phyloP scores from a whole-genome alignment of 2,797 vertebrate species.

The Nyctibius grandis region DNA sequence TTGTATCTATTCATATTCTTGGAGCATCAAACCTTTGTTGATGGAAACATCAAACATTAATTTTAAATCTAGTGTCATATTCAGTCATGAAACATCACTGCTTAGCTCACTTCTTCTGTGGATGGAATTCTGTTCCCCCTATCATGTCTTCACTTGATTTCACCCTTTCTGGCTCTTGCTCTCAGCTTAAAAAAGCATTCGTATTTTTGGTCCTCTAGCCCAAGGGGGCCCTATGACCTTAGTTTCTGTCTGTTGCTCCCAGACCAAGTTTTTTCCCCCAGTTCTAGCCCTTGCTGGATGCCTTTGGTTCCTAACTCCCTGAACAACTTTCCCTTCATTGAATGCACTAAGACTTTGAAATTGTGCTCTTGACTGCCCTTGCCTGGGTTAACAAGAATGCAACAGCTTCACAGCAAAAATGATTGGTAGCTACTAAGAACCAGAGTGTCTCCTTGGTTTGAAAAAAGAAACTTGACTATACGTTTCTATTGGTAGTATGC shows the following conservation, averaged over 20 bases:
- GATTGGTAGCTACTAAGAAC: background rate
- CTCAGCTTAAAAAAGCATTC: background rate
- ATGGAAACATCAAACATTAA: background rate
- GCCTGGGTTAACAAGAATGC: background rate
- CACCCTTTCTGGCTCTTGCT: background rate
- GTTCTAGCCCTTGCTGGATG: background rate
- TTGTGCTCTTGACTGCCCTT: background rate
- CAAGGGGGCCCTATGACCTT: background rate
- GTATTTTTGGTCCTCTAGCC: background rate
- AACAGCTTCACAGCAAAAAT: background rate
- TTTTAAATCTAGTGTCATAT: background rate
- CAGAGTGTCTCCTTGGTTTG: background rate
- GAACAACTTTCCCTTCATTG: background rate
- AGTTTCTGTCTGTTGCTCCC: background rate
- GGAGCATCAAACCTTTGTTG: background rate
- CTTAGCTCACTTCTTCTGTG: background rate
- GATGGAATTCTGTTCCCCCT: background rate
- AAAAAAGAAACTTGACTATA: background rate
- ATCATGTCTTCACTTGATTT: background rate
- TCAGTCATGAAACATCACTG: background rate
- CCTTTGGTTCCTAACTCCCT: background rate
- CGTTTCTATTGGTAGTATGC: background rate
- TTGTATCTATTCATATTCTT: background rate
- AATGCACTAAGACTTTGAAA: background rate
- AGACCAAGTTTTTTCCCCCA: background rate